A percentile compares a stretch with the other conserved stretches of the same genome.
Evolutionary conservation across 2,113 vertebrate genomes (phyloP).

Genomic region (Acrocephalus arundinaceus): DNA sequence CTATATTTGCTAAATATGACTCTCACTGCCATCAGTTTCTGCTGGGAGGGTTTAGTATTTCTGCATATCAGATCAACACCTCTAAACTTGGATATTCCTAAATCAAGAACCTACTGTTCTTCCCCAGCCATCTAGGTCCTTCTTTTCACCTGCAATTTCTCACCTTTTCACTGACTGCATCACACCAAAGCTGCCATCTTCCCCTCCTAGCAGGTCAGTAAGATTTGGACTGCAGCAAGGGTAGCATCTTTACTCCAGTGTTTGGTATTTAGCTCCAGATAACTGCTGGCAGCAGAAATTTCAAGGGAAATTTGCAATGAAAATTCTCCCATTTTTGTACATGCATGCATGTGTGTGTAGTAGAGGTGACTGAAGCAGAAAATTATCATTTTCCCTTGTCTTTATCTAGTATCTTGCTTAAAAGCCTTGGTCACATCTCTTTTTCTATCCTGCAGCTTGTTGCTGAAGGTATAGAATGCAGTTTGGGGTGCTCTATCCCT

Average conservation of each 20-base stretch:
- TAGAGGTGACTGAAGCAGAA: background rate
- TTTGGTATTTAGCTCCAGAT: background rate
- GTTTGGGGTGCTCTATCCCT: background rate
- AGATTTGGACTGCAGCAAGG: background rate
- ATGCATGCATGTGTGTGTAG: background rate
- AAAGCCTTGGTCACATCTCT: background rate
- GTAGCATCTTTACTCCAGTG: background rate
- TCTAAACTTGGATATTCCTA: background rate
- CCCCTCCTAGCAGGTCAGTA: background rate
- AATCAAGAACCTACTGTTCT: background rate
- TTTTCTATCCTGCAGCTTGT: background rate
- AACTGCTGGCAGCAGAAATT: background rate
- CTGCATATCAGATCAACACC: background rate
- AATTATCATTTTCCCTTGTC: background rate
- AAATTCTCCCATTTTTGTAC: background rate
- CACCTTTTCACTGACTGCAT: background rate
- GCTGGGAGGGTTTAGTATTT: background rate
- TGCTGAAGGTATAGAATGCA: background rate
- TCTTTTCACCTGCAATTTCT: constrained; percentile 1
- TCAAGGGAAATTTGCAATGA: background rate
- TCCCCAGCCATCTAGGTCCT: background rate
- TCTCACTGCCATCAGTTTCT: background rate
- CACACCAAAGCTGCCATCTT: background rate
- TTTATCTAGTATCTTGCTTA: background rate
- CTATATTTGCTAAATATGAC: background rate